These are phyloP conservation scores for Syrphus vitripennis DNA, from an alignment of 2,888 invertebrate species.

Conservation along the genomic window DNA sequence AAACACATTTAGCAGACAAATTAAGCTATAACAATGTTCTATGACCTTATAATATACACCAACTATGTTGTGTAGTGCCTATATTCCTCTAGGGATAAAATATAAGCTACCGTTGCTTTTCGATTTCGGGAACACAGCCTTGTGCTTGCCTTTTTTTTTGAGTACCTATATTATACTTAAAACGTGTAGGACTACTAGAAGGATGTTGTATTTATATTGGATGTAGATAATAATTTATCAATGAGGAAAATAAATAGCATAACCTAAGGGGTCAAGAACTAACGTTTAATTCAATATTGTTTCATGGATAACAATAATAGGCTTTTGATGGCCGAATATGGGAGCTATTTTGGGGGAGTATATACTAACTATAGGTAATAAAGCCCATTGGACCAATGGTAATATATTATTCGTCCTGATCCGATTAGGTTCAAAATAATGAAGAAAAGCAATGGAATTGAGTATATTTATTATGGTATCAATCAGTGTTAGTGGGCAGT, in stretches of 20 bases:
- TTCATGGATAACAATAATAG: constrained; percentile 43
- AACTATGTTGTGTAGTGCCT: neutral
- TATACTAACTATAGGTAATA: neutral
- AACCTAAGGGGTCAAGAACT: constrained; percentile 28
- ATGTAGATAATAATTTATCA: constrained; percentile 45
- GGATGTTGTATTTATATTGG: constrained; percentile 10
- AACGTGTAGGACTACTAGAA: neutral
- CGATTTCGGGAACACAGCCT: neutral
- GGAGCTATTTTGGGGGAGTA: neutral
- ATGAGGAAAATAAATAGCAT: constrained; percentile 32
- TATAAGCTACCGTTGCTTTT: neutral
- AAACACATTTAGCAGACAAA: constrained; percentile 16
- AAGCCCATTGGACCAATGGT: constrained; percentile 15
- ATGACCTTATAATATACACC: neutral
- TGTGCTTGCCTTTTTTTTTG: neutral
- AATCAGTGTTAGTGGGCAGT: constrained; percentile 15
- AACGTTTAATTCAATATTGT: constrained; percentile 47
- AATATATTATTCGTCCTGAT: constrained; percentile 12
- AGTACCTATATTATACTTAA: neutral
- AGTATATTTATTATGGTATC: constrained; percentile 19
- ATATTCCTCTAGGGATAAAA: constrained; percentile 21
- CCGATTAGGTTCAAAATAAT: constrained; percentile 23
- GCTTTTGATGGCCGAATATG: constrained; percentile 19
- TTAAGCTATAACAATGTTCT: constrained; percentile 31
- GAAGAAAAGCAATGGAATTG: constrained; percentile 17